These are phyloP conservation scores for Agrochola litura DNA, from an alignment of 2,888 invertebrate genomes.

Conservation along the genomic window DNA sequence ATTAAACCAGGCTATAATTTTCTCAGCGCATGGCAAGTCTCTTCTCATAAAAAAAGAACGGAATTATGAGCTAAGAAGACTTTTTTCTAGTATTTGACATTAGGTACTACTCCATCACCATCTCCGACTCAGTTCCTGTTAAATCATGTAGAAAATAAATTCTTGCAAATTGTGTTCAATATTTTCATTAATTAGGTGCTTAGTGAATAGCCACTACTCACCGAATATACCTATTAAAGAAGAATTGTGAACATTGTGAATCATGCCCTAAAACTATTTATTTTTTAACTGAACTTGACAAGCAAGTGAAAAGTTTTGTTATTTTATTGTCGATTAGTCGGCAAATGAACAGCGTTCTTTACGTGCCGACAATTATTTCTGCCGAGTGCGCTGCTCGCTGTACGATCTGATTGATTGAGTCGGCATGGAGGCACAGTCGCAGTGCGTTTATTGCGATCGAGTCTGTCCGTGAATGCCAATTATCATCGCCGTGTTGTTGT, in stretches of 20 bases:
- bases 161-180: no score
- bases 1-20: neutral
- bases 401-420: constrained; percentile 51
- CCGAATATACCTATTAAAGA: neutral
- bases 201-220: neutral
- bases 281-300: neutral
- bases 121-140: no score
- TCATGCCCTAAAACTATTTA: neutral
- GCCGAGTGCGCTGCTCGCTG: constrained; percentile 38
- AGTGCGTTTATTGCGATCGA: constrained; percentile 20
- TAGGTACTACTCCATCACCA: no score
- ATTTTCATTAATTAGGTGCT: neutral
- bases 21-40: neutral
- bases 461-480: constrained; percentile 34
- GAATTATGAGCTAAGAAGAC: no score
- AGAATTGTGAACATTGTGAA: no score
- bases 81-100: no score
- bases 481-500: constrained; percentile 15
- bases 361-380: constrained; percentile 46
- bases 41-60: no score
- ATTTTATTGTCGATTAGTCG: constrained; percentile 10
- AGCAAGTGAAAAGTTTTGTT: neutral
- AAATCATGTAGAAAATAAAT: no score
- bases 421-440: constrained; percentile 11
- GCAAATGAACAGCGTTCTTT: constrained; percentile 26